Percentiles rank a stretch among this genome's conserved stretches.
Conservation (phyloP, 2,113 vertebrate genomes). For the Dryoscopus gambensis region DNA sequence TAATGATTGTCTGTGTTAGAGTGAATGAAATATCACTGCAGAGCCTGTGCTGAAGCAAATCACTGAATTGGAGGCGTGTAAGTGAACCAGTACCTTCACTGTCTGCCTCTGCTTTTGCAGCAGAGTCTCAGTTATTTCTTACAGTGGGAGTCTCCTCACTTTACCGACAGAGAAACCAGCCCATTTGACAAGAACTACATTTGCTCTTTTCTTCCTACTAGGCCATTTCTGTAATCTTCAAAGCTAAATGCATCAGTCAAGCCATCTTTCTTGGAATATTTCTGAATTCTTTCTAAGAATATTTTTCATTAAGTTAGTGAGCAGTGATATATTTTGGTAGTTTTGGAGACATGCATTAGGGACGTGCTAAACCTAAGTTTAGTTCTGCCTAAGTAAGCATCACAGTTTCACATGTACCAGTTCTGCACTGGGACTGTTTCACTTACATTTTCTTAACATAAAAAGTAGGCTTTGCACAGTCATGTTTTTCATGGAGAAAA, state of each 20-base stretch:
- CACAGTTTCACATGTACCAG: background rate
- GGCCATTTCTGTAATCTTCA: background rate
- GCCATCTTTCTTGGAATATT: background rate
- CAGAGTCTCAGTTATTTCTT: background rate
- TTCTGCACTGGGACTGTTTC: background rate
- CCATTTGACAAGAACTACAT: background rate
- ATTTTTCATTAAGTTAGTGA: background rate
- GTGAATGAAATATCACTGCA: conserved; percentile 50
- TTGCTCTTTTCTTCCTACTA: background rate
- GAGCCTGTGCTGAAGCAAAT: background rate
- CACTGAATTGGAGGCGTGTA: background rate
- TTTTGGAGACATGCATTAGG: background rate
- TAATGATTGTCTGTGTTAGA: conserved; percentile 43
- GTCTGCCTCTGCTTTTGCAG: background rate
- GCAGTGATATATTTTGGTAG: background rate
- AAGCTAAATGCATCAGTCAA: conserved; percentile 2
- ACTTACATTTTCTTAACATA: background rate
- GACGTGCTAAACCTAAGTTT: background rate
- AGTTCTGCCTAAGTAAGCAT: background rate
- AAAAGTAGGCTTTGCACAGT: background rate
- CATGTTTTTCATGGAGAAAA: background rate
- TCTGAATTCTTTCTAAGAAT: background rate
- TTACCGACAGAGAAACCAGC: background rate
- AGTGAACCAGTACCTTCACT: background rate
- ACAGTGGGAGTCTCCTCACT: background rate